Evolutionary conservation across 2,888 invertebrate species (phyloP), one percentile per base, ranked within the genome.

Genomic region (Camptogramma bilineatum): DNA sequence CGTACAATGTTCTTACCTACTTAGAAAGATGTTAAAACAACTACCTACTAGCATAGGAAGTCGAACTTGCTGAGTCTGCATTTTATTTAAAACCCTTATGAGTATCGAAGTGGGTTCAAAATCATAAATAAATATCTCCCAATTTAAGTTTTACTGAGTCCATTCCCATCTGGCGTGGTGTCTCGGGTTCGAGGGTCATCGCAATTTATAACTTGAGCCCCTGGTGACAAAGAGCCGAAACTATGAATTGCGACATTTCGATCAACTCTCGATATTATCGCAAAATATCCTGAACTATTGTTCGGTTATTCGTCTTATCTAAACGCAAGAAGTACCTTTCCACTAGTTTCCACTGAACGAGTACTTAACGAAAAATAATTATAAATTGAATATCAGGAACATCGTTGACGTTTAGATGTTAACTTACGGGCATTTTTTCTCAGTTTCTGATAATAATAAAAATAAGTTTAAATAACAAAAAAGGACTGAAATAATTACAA

Each of bases 141-240:
- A 79, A 79, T 81, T 78, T 78, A 80, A 82, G 75, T 84, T 84
- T 83, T 83, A 86, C 85, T 84, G 81, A 80, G 80, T 82, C 84
- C 80, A 79, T 83, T 79, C 83, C 82, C 84, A 84, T 78, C 82
- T 88, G 85, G 81, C 79, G 73, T 66, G 80, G 80, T 82, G 82
- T 81, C 73, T 69, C 58, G 13, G 69, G 70, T 72, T 76, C 81
- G 83, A 85, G 87, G 87, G 87, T 86, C 87, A 86, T 84, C 77
- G 75, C 84, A 85, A 88, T 88, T 87, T 88, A 87, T 86, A 82
- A 78, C 79, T 80, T 73, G 72, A 74, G 75, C 84, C 82, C 79
- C 75, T 39, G 67, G 79, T 87, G 86, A 87, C 82, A 81, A 83
- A 87, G 77, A 77, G 77, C 76, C 80, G 68, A 75, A 82, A 80